Evolutionary conservation across 2,797 vertebrate species (phyloP), one percentile per base, ranked within the genome.

Genomic region (Pelobates cultripes): DNA sequence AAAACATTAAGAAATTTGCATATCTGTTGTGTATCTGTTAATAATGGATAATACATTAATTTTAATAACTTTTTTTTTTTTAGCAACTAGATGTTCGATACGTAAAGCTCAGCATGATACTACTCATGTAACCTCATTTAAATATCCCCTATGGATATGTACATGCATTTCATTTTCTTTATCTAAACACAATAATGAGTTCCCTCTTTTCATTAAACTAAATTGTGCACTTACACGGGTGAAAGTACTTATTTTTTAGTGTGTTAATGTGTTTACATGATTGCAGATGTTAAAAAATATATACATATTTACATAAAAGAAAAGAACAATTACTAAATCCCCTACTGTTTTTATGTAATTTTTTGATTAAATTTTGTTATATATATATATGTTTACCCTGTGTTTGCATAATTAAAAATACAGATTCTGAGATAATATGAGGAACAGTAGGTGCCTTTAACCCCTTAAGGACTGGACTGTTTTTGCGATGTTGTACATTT

Each of bases 71-170:
- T 10, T 13, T 13, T 10, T 13, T 13, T 60, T 60, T 60, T 60
- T 13, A 60, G 57, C 45, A 15, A 4, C 68, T 70, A 70, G 13
- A 70, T 70, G 5, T 3, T 70, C 15, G 4, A 60, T 60, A 14
- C 15, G 3, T 60, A 2, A 13, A 15, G 57, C 43, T 70, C 43
- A 45, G 68, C 43, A 45, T 70, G 68, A 45, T 70, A 44, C 68
- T 70, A 70, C 44, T 70, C 43, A 43, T 45, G n/a, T 44, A 13
- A 45, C 15, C 12, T 70, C 15, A 70, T 45, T 70, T 70, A 47
- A 70, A 70, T 47, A 45, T 70, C 15, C 43, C 68, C 68, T 70
- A n/a, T 43, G 68, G 68, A 70, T 70, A 47, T 70, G 7, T 17
- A 9, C 68, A 70, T 70, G 41, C 42, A 70, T 70, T 70, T 70